Base-by-base conservation (phyloP, 2,113 vertebrate genomes). In the Pterocles gutturalis region DNA sequence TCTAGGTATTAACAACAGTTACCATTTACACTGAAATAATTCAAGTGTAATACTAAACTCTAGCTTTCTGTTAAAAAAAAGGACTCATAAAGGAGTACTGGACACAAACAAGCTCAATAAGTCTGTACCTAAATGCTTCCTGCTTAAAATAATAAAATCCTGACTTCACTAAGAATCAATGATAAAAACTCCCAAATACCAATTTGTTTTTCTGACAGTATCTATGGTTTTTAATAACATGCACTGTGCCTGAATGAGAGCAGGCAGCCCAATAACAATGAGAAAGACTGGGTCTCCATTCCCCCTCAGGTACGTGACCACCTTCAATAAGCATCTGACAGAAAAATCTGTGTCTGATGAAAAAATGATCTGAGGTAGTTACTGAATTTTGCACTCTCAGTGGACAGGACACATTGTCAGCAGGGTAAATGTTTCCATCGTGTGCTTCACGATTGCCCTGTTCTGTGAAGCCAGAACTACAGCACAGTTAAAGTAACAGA, bases 341-440 rank as follows among this genome's bases (percentile, higher is more conserved):
- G 31, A 90, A 89, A 89, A 87, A 72, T 11, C 66, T 46, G 20
- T 29, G 24, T 53, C 62, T 80, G 66, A 79, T 26, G 19, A 71
- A 70, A 83, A 81, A 69, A 33, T 4, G 2, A 71, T 79, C 29
- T 0, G 2, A 67, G 28, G 21, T 13, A 48, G 53, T 25, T 45
- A 38, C 17, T 49, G 53, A 48, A 78, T 60, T 78, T 9, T 60
- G 46, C 80, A 54, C 11, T 80, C 83, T 90, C 46, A 5, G 17
- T 11, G 70, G 54, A 81, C 11, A 66, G 46, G 54, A 69, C 29
- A 38, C 36, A 46, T 7, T 51, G 69, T 70, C 73, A 84, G 55
- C 55, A 87, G 77, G 48, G 26, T 28, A 90, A 61, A 69, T 79
- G 85, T 84, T 96, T 94, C 91, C 73, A 64, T 16, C 57, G 19